Percentiles rank a stretch among this genome's conserved stretches.
Conservation (phyloP, 2,797 vertebrate genomes). For the Acanthis flammea region DNA sequence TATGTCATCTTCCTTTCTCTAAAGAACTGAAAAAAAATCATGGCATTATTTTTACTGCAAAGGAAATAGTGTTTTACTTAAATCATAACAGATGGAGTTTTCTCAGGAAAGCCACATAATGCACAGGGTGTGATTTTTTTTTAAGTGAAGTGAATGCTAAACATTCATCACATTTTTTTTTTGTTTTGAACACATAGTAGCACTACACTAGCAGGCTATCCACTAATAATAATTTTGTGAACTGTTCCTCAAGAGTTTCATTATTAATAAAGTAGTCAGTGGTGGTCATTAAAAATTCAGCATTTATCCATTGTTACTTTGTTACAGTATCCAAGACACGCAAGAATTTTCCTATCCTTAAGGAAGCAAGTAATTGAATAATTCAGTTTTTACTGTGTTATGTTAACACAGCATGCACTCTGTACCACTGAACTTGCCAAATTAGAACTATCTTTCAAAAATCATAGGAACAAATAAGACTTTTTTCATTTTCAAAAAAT, state of each 20-base stretch:
- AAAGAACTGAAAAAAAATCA: neutral
- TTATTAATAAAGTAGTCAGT: constrained; percentile 21
- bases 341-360: neutral
- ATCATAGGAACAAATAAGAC: neutral
- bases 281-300: constrained; percentile 34
- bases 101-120: constrained; percentile 60
- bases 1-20: constrained; percentile 9
- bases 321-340: neutral
- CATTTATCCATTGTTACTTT: constrained; percentile 14
- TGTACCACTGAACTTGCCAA: neutral
- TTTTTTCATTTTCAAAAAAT: constrained; percentile 1
- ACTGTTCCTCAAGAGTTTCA: constrained; percentile 9
- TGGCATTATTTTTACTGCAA: constrained; percentile 32
- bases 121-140: constrained; percentile 38
- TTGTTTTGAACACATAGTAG: constrained; percentile 48
- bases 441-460: constrained; percentile 25
- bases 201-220: constrained; percentile 6
- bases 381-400: constrained; percentile 6
- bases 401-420: neutral
- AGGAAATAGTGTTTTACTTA: constrained; percentile 33
- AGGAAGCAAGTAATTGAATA: constrained; percentile 2
- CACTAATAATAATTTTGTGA: constrained; percentile 29
- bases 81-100: constrained; percentile 54
- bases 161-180: constrained; percentile 22
- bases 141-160: constrained; percentile 45